Base-by-base conservation (phyloP, 1,140 invertebrate species). In the Papilio xuthus region DNA sequence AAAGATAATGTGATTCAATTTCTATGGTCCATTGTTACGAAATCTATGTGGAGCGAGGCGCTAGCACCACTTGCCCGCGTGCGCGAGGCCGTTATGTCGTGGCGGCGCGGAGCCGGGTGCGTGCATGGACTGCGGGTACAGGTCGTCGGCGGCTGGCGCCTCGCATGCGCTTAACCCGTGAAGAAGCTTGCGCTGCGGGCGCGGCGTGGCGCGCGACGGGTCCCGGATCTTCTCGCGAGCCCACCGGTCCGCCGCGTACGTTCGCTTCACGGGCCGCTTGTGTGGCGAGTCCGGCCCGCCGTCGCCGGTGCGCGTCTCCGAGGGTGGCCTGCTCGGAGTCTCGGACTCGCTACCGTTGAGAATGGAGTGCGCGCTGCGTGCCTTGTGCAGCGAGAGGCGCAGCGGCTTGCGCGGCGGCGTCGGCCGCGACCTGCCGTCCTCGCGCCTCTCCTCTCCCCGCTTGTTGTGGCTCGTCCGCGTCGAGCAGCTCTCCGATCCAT, bases 401-500 rank as follows among this genome's bases (percentile, higher is more conserved):
- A 98, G 85, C 0, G 97, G 97, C 87, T 98, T 98, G 85, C 97
- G 96, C 20, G 97, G 97, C 6, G 97, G 97, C 20, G 96, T 96
- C 6, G 97, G 97, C 42, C 96, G 92, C 2, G 94, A 94, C 83
- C 90, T 95, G 4, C 87, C 84, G 81, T 94, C 85, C 2, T 91
- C 88, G 28, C 88, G 83, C 50, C 83, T 80, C 9, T 92, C 88
- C 2, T 93, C 89, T 50, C 92, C 86, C 84, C 95, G 95, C 67
- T 92, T 93, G 81, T 94, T 94, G 77, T 94, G 92, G 73, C 94
- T 91, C 75, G 91, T 80, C 26, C 94, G 83, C 8, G 91, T 89
- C 1, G 91, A 93, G 67, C 92, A 90, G 28, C 93, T 94, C 84
- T 96, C 96, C 0, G 95, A 96, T 0, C 94, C 94, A 80, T 95